Base-by-base conservation (phyloP, 2,888 invertebrate species). In the Odontomyia ornata region DNA sequence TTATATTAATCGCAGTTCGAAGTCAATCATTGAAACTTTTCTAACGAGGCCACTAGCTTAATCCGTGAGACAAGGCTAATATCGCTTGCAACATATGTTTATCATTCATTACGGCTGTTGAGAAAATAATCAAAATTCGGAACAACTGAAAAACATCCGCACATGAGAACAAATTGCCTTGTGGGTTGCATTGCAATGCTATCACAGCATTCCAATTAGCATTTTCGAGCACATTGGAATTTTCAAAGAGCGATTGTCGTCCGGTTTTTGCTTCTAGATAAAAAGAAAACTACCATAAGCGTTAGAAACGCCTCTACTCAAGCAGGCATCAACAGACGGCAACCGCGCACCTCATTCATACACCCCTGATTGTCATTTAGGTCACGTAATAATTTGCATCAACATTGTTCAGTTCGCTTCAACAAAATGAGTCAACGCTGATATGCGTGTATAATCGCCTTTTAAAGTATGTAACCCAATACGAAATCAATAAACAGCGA, bases 321-420 rank as follows among this genome's bases (percentile, higher is more conserved):
- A 52, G 15, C 7, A 18, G 18, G 5, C 52, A 18, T 4, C 2
- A 4, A 18, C 13, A 18, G 7, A 52, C 13, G 15, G 52, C 52
- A 52, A 52, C 52, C 13, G 52, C 52, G 52, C 18, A 15, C 52
- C 18, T n/a, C 15, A 18, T 52, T n/a, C 13, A 13, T 52, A 1
- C 65, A 36, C 65, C 65, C 65, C 25, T 27, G 28, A n/a, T 72
- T 72, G 30, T 56, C 56, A 72, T 72, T 72, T 56, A 23, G 72
- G 72, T 72, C 72, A 72, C 72, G 72, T 72, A 72, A 72, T 56
- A 56, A 21, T 72, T 72, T 56, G 72, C 72, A 72, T 56, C 30
- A 60, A 25, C 60, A 60, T 60, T 60, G 60, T 25, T 60, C 60
- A 21, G 13, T 60, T 56, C 72, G 30, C 52, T 56, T 56, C 65